A percentile compares a stretch with the other conserved stretches of the same genome.
Evolutionary conservation across 1,140 invertebrate species (phyloP).

Genomic region (Drosophila melanogaster): DNA sequence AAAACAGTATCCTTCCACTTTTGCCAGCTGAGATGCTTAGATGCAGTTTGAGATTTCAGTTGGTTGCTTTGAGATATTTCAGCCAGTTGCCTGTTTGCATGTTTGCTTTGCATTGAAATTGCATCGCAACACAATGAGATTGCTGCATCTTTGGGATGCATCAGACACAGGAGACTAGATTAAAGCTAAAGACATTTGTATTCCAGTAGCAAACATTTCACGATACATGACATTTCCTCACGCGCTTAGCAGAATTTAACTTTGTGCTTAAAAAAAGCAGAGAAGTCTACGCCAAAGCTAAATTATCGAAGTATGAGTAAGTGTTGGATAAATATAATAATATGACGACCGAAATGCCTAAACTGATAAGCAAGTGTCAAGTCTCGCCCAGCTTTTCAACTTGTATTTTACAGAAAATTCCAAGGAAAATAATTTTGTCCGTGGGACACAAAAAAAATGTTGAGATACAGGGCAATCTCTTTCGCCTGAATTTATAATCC

Average conservation of each 20-base stretch:
- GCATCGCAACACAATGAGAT: not conserved
- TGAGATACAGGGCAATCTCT: slow-evolving; percentile 33
- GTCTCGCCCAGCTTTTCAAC: not conserved
- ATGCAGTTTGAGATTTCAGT: slow-evolving; percentile 6
- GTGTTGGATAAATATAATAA: not conserved
- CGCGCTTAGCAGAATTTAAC: not conserved
- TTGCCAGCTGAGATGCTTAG: not conserved
- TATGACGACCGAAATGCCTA: not conserved
- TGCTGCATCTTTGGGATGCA: not conserved
- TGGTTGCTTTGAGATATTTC: slow-evolving; percentile 5
- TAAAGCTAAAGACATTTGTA: not conserved
- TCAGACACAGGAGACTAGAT: not conserved
- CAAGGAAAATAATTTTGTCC: not conserved
- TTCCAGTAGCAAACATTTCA: not conserved
- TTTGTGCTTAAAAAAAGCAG: not conserved
- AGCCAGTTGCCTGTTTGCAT: slow-evolving; percentile 2
- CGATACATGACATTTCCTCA: not conserved
- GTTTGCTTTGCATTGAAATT: slow-evolving; percentile 7
- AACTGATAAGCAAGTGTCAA: slow-evolving; percentile 6
- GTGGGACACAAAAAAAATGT: slow-evolving; percentile 5
- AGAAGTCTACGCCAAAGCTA: not conserved
- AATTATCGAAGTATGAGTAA: not conserved
- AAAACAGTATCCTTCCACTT: slow-evolving; percentile 5
- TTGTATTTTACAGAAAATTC: not conserved
- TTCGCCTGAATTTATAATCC: slow-evolving; percentile 48